A percentile compares a stretch with the other conserved stretches of the same genome.
Conservation (phyloP, 2,113 vertebrate genomes). For the Sturnus vulgaris region DNA sequence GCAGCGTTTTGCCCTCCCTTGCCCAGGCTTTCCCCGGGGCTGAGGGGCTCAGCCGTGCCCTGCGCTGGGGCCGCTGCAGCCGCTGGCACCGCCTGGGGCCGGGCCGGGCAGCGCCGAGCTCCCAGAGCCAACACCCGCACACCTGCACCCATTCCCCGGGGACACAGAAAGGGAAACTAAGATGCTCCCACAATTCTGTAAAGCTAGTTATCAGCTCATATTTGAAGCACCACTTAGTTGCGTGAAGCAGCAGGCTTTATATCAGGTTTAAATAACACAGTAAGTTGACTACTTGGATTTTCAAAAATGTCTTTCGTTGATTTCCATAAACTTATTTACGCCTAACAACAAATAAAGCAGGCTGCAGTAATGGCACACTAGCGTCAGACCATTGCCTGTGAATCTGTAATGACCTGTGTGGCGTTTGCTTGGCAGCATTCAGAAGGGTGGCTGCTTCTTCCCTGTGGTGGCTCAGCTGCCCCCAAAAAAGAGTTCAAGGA, state of each 20-base stretch:
- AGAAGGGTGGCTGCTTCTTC: background rate
- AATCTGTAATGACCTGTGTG: too few species aligned
- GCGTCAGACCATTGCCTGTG: background rate
- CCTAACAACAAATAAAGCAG: background rate
- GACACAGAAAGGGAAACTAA: background rate
- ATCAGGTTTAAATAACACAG: background rate
- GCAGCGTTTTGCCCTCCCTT: background rate
- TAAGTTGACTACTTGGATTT: background rate
- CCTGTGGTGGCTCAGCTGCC: fast-evolving
- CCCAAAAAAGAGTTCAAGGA: background rate
- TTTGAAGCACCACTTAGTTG: background rate
- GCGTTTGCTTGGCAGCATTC: background rate
- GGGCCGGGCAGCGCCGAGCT: background rate
- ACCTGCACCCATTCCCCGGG: fast-evolving
- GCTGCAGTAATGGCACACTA: background rate
- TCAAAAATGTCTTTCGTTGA: background rate
- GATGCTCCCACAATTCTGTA: background rate
- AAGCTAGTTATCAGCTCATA: background rate
- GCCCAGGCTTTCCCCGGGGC: background rate
- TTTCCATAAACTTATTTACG: background rate
- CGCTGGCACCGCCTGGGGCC: background rate
- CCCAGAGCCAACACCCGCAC: fast-evolving
- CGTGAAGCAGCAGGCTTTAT: background rate
- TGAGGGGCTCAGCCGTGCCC: background rate
- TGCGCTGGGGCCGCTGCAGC: background rate